Evolutionary conservation across 1,140 invertebrate genomes (phyloP).

Genomic region (Telenomus remus): DNA sequence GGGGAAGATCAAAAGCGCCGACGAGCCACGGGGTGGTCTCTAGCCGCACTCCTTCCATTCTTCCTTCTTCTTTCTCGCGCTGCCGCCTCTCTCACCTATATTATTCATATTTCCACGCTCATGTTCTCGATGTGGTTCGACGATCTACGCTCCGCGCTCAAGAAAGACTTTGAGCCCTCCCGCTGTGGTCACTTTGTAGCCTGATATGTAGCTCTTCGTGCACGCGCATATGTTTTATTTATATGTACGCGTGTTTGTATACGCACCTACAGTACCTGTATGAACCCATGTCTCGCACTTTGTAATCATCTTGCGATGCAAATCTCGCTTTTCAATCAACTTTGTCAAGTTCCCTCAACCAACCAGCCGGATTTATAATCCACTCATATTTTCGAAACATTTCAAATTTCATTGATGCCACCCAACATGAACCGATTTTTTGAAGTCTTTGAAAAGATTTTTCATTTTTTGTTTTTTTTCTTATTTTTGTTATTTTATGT

Average conservation of each 20-base stretch:
- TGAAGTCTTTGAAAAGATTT: too few relatives aligned
- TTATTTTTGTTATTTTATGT: too few relatives aligned
- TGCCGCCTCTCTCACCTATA: conserved; percentile 67
- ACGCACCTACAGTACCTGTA: conserved; percentile 37
- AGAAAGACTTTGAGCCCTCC: conserved; percentile 48
- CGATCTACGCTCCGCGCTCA: conserved; percentile 56
- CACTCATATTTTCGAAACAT: too few relatives aligned
- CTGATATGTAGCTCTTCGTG: conserved; percentile 46
- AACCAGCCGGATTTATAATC: neutral
- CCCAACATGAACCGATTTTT: too few relatives aligned
- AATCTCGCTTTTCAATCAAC: conserved; percentile 32
- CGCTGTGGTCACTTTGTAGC: conserved; percentile 59
- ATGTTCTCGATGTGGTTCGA: conserved; percentile 64
- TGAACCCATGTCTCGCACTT: conserved; percentile 24
- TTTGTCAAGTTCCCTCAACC: conserved; percentile 11
- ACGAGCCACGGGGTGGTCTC: conserved; percentile 76
- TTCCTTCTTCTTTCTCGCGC: conserved; percentile 47
- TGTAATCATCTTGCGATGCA: conserved; percentile 10
- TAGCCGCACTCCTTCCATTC: conserved; percentile 64
- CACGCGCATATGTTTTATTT: conserved; percentile 3
- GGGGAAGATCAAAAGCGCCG: conserved; percentile 76
- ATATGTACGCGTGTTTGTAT: conserved; percentile 30
- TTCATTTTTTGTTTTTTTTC: too few relatives aligned
- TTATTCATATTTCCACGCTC: conserved; percentile 74
- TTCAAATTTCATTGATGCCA: too few relatives aligned